Evolutionary conservation across 2,888 invertebrate species (phyloP).

Genomic region (Agonopterix subpropinquella): DNA sequence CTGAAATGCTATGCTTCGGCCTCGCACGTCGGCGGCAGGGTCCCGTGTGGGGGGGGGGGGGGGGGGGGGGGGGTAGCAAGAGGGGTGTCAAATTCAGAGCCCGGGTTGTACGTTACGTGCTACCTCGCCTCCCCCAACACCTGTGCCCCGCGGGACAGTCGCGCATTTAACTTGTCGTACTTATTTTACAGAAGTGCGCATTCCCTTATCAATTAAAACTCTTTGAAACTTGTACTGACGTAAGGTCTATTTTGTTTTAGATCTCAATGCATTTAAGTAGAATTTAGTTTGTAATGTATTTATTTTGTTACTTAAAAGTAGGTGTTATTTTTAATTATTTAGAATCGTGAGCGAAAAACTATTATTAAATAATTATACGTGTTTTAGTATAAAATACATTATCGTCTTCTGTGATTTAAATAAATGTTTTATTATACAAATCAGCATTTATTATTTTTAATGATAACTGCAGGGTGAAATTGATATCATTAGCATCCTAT

Average conservation of each 20-base stretch:
- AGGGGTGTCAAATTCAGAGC: too few relatives aligned
- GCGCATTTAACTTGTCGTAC: background rate
- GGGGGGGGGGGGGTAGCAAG: too few relatives aligned
- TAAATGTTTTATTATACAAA: constrained; percentile 42
- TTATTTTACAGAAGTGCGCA: too few relatives aligned
- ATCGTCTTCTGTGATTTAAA: constrained; percentile 44
- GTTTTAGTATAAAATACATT: background rate
- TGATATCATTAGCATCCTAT: too few relatives aligned
- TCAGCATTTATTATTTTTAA: background rate
- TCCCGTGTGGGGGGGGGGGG: too few relatives aligned
- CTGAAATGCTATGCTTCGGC: too few relatives aligned
- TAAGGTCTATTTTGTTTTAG: background rate
- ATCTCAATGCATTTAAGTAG: constrained; percentile 4
- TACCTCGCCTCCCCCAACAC: background rate
- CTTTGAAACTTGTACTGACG: background rate
- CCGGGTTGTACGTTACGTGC: too few relatives aligned
- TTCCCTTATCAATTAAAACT: background rate
- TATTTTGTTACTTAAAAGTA: constrained; percentile 3
- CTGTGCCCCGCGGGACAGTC: background rate
- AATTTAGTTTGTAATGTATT: constrained; percentile 2
- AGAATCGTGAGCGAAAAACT: constrained; percentile 1
- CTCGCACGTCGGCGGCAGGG: too few relatives aligned
- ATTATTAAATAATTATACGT: background rate
- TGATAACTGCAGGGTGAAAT: background rate
- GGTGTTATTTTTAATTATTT: background rate